Evolutionary conservation across 2,797 vertebrate species (phyloP), one percentile per base, ranked within the genome.

Genomic region (Danio aesculapii): DNA sequence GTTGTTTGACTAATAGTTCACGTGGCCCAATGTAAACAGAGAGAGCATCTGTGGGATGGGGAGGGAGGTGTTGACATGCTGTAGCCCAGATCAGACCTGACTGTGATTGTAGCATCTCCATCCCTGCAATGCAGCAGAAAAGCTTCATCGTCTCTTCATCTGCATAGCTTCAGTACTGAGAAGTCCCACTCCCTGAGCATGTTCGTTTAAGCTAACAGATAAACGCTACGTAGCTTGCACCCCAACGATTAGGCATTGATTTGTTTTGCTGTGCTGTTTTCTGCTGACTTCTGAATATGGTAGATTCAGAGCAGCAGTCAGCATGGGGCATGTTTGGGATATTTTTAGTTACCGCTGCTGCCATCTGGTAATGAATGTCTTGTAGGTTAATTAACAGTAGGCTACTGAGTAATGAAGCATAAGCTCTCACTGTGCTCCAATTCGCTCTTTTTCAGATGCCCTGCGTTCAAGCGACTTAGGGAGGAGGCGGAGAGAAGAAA

Each of bases 401-500:
- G 70, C 63, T 68, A 79, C 50, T 58, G 53, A 72, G 81, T 77
- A 82, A 83, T 79, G 46, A 81, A 75, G 59, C 58, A 43, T 41
- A 64, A 17, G 43, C 74, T 75, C 73, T 82, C 63, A 6, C 55
- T 58, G 57, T 78, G 30, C 52, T 83, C 21, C 5, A 61, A 16
- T 82, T 79, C 21, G 71, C 75, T 63, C 59, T 58, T 64, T 61
- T n/a, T 64, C 86, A 98, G 97, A 92, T 98, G 97, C 88, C 93
- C 93, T 83, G 96, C 93, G 75, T 96, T 96, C 87, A 95, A 89
- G 88, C 94, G 95, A 83, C 92, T 96, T 76, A 93, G 90, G 84
- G 95, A 94, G 75, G 96, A 96, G 69, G 92, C 93, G 0, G 96
- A 97, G 84, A 88, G 82, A 87, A 96, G 92, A 88, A 97, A 94